These are phyloP conservation scores for Gambusia affinis DNA, from an alignment of 2,113 vertebrate genomes.

Conservation along the genomic window DNA sequence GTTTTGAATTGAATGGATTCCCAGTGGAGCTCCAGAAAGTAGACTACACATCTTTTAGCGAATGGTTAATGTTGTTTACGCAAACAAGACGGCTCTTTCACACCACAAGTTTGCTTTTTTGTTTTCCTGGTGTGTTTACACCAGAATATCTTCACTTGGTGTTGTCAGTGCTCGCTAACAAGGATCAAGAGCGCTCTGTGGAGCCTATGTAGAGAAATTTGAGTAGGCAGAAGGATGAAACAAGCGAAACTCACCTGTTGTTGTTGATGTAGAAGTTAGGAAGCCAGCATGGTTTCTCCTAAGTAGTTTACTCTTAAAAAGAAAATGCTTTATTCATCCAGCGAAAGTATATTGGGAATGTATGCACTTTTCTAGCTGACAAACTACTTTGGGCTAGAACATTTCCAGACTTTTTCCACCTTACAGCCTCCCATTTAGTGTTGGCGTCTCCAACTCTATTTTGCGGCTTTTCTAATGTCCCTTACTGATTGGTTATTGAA, in stretches of 20 bases:
- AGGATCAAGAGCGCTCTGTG: constrained; percentile 66
- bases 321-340: constrained; percentile 28
- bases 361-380: constrained; percentile 43
- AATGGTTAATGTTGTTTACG: constrained; percentile 68
- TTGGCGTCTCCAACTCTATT: constrained; percentile 24
- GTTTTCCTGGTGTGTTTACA: constrained; percentile 52
- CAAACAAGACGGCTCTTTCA: constrained; percentile 62
- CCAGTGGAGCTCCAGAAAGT: constrained; percentile 65
- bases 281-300: constrained; percentile 42
- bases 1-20: constrained; percentile 49
- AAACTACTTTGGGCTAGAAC: constrained; percentile 18
- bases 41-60: constrained; percentile 62
- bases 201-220: constrained; percentile 25
- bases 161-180: constrained; percentile 50
- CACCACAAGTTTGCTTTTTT: constrained; percentile 58
- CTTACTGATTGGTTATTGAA: constrained; percentile 35
- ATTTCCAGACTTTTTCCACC: constrained; percentile 9
- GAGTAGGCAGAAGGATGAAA: constrained; percentile 61
- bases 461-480: constrained; percentile 10
- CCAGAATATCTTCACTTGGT: constrained; percentile 60
- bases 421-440: not conserved
- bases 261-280: constrained; percentile 50
- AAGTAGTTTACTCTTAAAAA: constrained; percentile 19
- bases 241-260: constrained; percentile 62
- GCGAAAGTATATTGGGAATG: constrained; percentile 53